Evolutionary conservation across 2,113 vertebrate genomes (phyloP).

Genomic region (Diadophis punctatus): DNA sequence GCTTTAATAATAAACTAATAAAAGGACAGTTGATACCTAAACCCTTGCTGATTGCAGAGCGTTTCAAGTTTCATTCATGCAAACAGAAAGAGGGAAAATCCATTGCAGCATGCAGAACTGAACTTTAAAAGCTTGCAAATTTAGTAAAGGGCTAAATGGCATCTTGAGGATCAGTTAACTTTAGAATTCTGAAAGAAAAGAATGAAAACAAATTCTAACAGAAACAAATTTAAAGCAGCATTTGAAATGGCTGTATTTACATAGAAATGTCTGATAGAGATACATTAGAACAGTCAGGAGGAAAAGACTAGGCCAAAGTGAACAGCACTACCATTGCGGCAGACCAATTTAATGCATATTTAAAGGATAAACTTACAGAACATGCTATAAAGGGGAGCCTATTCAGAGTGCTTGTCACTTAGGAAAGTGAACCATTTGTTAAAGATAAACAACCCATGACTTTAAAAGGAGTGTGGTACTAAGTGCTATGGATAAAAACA

Average conservation of each 20-base stretch:
- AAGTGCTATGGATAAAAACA: not conserved
- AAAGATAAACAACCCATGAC: not conserved
- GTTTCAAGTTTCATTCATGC: not conserved
- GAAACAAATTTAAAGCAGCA: not conserved
- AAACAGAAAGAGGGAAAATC: not conserved
- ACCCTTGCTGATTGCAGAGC: not conserved
- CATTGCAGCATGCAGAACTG: not conserved
- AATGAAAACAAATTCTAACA: not conserved
- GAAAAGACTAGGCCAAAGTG: not conserved
- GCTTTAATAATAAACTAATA: not conserved
- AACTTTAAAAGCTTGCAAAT: not conserved
- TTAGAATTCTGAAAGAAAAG: not conserved
- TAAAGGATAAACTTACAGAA: not conserved
- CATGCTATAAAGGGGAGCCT: not conserved
- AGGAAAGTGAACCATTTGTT: not conserved
- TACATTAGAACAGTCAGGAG: not conserved
- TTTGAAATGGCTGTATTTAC: not conserved
- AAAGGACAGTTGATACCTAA: not conserved
- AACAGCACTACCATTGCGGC: not conserved
- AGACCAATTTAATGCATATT: not conserved
- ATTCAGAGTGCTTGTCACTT: not conserved
- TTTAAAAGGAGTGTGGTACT: not conserved
- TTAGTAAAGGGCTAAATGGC: not conserved
- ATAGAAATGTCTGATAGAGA: not conserved
- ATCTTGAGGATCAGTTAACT: not conserved